Evolutionary conservation across 2,888 invertebrate genomes (phyloP), one percentile per base, ranked within the genome.

Genomic region (Stenodera caucasica): DNA sequence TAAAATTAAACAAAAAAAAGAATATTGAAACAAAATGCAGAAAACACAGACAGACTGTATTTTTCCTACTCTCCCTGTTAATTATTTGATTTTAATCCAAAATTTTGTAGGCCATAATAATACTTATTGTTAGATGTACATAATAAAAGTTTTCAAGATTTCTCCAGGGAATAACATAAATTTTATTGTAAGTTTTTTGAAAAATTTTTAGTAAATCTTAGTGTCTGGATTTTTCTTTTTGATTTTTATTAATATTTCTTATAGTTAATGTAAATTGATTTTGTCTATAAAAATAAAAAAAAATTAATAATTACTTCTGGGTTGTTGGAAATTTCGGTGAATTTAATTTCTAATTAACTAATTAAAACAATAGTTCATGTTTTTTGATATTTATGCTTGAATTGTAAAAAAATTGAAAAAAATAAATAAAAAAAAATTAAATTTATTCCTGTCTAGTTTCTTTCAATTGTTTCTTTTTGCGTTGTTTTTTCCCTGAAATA

Each of bases 1-100:
- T 58, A 33, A 53, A 53, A 53, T 53, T 40, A 55, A 60, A 60
- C 9, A 30, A 30, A 55, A 61, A 9, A 56, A 64, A 61, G n/a
- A n/a, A n/a, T n/a, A n/a, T n/a, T n/a, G n/a, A 63, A 63, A 62
- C 57, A 53, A 57, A 67, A 65, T 49, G 60, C 65, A 72, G 12
- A 18, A 9, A 18, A 45, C 18, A 45, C 45, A 21, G 11, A 45
- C 72, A 75, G 75, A 75, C 75, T 76, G 76, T 75, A 74, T 75
- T 75, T 75, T 75, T 73, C 75, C 71, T 72, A 72, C 66, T 67
- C 11, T 45, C 21, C 37, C 18, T 12, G 18, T 45, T 21, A 45
- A 45, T 45, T 37, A 37, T 37, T 45, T 45, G 45, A 45, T 45
- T 45, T 9, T 26, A 21, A 45, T 45, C 11, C 21, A 9, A 45